Evolutionary conservation across 1,140 invertebrate genomes (phyloP).

Genomic region (Drosophila subpulchrella): DNA sequence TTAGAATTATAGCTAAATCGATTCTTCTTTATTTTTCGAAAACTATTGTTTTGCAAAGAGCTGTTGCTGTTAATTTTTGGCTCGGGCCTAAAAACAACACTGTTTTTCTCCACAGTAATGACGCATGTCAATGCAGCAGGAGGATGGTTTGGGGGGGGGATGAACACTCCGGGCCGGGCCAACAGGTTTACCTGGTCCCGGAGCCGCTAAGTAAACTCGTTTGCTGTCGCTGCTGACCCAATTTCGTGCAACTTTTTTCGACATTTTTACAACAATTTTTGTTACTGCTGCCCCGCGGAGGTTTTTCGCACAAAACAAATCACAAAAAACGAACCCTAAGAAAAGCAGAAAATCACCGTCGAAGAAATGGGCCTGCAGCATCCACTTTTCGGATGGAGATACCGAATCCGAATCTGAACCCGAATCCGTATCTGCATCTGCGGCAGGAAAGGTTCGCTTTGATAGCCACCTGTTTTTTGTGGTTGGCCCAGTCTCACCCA

Average conservation of each 20-base stretch:
- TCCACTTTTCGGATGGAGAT: not conserved
- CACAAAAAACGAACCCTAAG: slow-evolving; percentile 14
- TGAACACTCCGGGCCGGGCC: slow-evolving; percentile 43
- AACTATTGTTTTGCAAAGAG: not conserved
- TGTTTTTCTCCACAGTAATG: slow-evolving; percentile 20
- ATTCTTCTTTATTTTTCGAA: not conserved
- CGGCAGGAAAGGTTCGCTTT: slow-evolving; percentile 23
- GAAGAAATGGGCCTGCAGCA: slow-evolving; percentile 22
- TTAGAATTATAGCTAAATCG: not conserved
- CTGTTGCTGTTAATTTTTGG: slow-evolving; percentile 4
- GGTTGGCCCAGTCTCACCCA: slow-evolving; percentile 33
- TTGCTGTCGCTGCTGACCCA: slow-evolving; percentile 69
- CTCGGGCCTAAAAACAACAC: slow-evolving; percentile 5
- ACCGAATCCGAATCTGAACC: not conserved
- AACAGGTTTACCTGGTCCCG: slow-evolving; percentile 57
- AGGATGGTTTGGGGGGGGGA: not conserved
- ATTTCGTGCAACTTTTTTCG: slow-evolving; percentile 72
- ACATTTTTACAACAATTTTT: slow-evolving; percentile 67
- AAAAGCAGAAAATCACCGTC: slow-evolving; percentile 20
- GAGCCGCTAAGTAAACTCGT: slow-evolving; percentile 60
- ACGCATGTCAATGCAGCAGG: slow-evolving; percentile 25
- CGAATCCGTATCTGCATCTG: slow-evolving; percentile 23
- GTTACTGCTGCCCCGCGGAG: slow-evolving; percentile 9
- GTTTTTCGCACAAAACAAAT: slow-evolving; percentile 59
- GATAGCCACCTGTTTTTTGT: slow-evolving; percentile 34